These are phyloP conservation scores for Megalonaias nervosa DNA, from an alignment of 1,140 invertebrate species.

Conservation along the genomic window DNA sequence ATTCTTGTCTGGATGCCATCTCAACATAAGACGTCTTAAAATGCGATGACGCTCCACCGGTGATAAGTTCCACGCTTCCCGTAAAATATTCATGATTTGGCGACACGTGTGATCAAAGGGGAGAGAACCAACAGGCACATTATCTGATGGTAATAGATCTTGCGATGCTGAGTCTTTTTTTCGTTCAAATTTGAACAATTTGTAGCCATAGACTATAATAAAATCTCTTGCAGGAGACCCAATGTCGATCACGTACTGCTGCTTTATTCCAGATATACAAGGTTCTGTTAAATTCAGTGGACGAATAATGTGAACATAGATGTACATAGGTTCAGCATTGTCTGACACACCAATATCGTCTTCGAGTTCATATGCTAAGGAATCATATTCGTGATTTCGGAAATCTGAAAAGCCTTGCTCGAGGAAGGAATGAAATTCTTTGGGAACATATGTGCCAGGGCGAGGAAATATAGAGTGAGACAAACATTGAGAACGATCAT, in stretches of 20 bases:
- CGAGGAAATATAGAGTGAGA: constrained; percentile 1
- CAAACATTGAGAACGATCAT: neutral
- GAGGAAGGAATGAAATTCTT: constrained; percentile 11
- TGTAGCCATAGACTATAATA: constrained; percentile 26
- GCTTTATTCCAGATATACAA: no score
- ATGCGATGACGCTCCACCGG: constrained; percentile 50
- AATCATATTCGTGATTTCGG: constrained; percentile 40
- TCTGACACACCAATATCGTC: constrained; percentile 24
- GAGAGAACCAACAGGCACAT: neutral
- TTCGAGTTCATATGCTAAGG: constrained; percentile 53
- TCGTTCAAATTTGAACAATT: constrained; percentile 53
- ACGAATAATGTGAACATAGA: constrained; percentile 19
- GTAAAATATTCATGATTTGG: constrained; percentile 37
- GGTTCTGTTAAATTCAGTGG: no score
- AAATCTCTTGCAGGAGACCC: no score
- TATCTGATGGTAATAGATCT: neutral
- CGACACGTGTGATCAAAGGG: constrained; percentile 17
- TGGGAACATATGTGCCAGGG: constrained; percentile 21
- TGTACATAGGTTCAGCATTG: neutral
- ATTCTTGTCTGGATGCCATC: constrained; percentile 64
- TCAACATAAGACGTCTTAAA: constrained; percentile 55
- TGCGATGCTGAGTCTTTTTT: neutral
- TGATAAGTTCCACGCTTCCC: constrained; percentile 42
- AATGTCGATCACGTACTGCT: no score
- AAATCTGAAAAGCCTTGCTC: constrained; percentile 17